Evolutionary conservation across 2,888 invertebrate species (phyloP), one percentile per base, ranked within the genome.

Genomic region (Idaea biselata): DNA sequence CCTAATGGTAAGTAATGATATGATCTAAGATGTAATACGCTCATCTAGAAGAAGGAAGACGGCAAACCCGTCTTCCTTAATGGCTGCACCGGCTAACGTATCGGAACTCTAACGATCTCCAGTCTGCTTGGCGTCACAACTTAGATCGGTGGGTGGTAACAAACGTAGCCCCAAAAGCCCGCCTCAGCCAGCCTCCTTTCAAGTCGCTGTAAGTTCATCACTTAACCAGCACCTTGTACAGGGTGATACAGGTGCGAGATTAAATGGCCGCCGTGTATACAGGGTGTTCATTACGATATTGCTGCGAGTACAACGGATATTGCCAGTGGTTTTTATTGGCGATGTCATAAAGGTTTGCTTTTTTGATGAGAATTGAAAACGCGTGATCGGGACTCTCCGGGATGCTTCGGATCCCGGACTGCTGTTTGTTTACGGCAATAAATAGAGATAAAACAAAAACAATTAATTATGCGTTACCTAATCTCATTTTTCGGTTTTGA

Each of bases 251-350:
- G 91, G 91, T 91, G 91, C 86, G 90, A 91, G 89, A 91, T 91
- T 91, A 91, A 91, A 91, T 89, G 89, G 89, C 86, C 83, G 78
- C 83, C 87, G 84, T 88, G 88, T 88, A 88, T 89, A 89, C 88
- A 89, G 87, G 86, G 78, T 89, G 91, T 91, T 91, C 91, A 91
- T 91, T 91, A 91, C 89, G 90, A 88, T 91, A 91, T 91, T 91
- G 90, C 88, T 82, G 84, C 84, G 84, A 84, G 83, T 81, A 85
- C 84, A 64, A 84, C 81, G 86, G 81, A 86, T 88, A 91, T 88
- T 85, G 88, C 86, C 79, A 79, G 79, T 82, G 78, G 84, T 86
- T 91, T 89, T 90, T 89, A 91, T 90, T 89, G 87, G 87, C 83
- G 82, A 75, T 83, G 87, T 88, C 91, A 88, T 88, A 90, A 86